Evolutionary conservation across 2,888 invertebrate genomes (phyloP).

Genomic region (Oxycera nigricornis): DNA sequence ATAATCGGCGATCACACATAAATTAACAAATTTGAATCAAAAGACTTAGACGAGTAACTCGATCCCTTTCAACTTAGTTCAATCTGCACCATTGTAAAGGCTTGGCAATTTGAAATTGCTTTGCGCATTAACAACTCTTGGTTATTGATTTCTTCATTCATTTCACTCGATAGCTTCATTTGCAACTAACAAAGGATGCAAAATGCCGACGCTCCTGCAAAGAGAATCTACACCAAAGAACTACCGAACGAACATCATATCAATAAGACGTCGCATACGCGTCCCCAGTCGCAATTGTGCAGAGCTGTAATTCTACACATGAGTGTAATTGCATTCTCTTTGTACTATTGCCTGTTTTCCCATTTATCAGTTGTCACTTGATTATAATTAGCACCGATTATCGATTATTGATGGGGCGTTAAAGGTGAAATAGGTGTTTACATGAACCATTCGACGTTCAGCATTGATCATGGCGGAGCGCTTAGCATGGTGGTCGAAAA

Average conservation of each 20-base stretch:
- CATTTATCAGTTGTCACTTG: slow-evolving; percentile 38
- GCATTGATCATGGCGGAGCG: slow-evolving; percentile 25
- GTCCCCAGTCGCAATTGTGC: background rate
- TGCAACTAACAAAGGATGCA: background rate
- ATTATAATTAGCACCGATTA: slow-evolving; percentile 38
- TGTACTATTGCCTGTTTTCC: slow-evolving; percentile 4
- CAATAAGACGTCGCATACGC: background rate
- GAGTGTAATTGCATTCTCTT: background rate
- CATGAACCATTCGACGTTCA: slow-evolving; percentile 20
- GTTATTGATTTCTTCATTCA: slow-evolving; percentile 20
- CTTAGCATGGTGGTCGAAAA: background rate
- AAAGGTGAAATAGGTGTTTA: slow-evolving; percentile 39
- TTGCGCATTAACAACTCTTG: too few species aligned
- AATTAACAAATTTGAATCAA: too few species aligned
- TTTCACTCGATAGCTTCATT: slow-evolving; percentile 18
- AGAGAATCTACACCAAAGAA: background rate
- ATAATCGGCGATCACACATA: too few species aligned
- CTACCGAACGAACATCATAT: background rate
- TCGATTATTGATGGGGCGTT: slow-evolving; percentile 36
- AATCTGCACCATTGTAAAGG: too few species aligned
- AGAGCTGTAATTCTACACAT: slow-evolving; percentile 21
- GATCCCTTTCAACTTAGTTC: too few species aligned
- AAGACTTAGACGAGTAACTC: too few species aligned
- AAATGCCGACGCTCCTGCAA: background rate
- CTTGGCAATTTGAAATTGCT: too few species aligned